phyloP scores from a whole-genome alignment of 64 coral and sea anemone genomes.

The Astreopora myriophthalma region DNA sequence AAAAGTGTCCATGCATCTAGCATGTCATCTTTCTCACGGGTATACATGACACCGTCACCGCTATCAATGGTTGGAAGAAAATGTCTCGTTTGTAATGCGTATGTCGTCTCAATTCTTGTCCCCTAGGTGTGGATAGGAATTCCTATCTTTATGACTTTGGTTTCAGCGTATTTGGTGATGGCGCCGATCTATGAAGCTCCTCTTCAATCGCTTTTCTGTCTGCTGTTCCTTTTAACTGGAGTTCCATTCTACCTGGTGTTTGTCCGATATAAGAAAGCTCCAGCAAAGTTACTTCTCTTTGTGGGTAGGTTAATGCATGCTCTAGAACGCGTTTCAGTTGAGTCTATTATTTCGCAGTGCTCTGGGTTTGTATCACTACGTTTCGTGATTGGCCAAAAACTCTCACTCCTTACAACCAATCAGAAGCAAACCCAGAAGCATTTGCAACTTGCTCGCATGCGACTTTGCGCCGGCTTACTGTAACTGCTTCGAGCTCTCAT shows the following conservation, averaged over 20 bases:
- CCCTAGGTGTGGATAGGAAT: constrained; percentile 29
- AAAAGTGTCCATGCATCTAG: too few species aligned
- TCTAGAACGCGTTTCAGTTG: neutral
- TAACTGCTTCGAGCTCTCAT: too few species aligned
- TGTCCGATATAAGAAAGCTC: constrained; percentile 44
- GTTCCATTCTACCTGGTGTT: constrained; percentile 58
- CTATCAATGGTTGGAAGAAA: too few species aligned
- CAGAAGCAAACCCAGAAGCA: too few species aligned
- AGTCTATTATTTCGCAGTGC: too few species aligned
- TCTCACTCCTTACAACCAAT: too few species aligned
- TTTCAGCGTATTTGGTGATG: constrained; percentile 45
- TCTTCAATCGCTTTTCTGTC: constrained; percentile 31
- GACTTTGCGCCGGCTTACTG: too few species aligned
- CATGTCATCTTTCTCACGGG: too few species aligned
- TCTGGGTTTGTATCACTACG: neutral
- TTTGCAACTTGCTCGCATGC: too few species aligned
- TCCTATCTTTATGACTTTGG: constrained; percentile 35
- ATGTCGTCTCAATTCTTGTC: neutral
- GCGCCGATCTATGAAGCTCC: constrained; percentile 70
- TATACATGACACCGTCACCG: too few species aligned
- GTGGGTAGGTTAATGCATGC: constrained; percentile 9
- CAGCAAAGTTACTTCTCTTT: constrained; percentile 3
- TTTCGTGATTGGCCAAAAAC: too few species aligned
- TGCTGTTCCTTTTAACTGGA: constrained; percentile 36
- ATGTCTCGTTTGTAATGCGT: too few species aligned